A percentile compares a stretch with the other conserved stretches of the same genome.
Conservation (phyloP, 1,140 invertebrate genomes). For the Condylostylus longicornis region DNA sequence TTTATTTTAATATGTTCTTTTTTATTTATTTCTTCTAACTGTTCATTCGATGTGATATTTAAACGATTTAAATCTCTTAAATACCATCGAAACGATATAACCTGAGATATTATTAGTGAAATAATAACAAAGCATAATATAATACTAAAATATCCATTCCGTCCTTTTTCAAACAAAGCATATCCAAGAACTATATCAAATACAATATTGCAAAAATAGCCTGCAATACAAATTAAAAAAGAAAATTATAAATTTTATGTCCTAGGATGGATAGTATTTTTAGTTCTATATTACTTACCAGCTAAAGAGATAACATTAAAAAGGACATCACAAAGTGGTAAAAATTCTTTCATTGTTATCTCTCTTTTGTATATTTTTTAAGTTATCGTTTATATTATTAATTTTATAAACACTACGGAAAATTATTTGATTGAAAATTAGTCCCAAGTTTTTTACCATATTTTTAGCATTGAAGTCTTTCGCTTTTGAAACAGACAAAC, state of each 20-base stretch:
- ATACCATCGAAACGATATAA: constrained; percentile 41
- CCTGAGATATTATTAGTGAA: constrained; percentile 59
- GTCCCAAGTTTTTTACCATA: too few relatives aligned
- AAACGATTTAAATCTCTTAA: constrained; percentile 5
- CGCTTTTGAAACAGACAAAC: too few relatives aligned
- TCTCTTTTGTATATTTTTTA: not conserved
- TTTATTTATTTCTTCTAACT: not conserved
- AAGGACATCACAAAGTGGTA: constrained; percentile 73
- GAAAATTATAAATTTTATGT: too few relatives aligned
- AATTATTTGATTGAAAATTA: too few relatives aligned
- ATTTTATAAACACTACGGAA: too few relatives aligned
- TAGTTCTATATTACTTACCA: too few relatives aligned
- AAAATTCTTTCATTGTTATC: constrained; percentile 50
- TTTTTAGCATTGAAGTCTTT: not conserved
- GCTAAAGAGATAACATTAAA: constrained; percentile 83
- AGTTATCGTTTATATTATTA: too few relatives aligned
- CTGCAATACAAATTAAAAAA: too few relatives aligned
- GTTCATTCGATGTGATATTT: not conserved
- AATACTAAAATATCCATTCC: constrained; percentile 43
- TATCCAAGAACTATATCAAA: constrained; percentile 76
- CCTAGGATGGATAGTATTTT: too few relatives aligned
- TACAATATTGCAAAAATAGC: constrained; percentile 81
- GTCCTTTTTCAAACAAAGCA: constrained; percentile 51
- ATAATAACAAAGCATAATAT: constrained; percentile 49
- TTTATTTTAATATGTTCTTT: too few relatives aligned